Base-by-base conservation (phyloP, 2,797 vertebrate genomes). In the Coregonus suidteri region DNA sequence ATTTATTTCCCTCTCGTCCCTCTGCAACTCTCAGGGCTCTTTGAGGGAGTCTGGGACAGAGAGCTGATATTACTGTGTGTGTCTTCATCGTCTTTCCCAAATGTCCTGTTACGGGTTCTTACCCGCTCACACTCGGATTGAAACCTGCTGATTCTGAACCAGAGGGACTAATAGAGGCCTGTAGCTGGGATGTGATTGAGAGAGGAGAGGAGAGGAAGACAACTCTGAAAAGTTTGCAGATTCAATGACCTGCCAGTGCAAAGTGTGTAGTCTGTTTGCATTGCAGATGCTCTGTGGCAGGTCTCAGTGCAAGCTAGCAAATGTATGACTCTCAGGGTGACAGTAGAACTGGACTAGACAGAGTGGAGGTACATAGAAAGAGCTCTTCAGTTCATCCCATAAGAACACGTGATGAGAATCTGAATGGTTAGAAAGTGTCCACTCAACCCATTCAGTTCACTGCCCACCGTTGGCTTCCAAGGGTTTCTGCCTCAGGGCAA, bases 1-100 rank as follows among this genome's bases (percentile, higher is more conserved):
- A 94, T 94, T 94, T 94, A 93, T 93, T 93, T 90, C 89, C 65
- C 81, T 84, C 84, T 89, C 73, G 92, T 90, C 89, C 65, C 81
- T 83, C 84, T 89, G 72, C 37, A 66, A 81, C 88, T 83, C 91
- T 76, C 20, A 34, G 85, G 90, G 85, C 89, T 93, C 93, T 93
- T 93, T 91, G 93, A 93, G 93, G 88, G 90, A 92, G 75, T 75
- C 75, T 0, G 92, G 90, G 92, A 86, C 87, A 51, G 82, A 79
- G 82, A 78, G 79, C 86, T 80, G 88, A 91, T 93, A 95, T 94
- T 92, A 93, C 84, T 69, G 77, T 73, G 75, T 77, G 83, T 85
- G 76, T 78, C 73, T 84, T 82, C 84, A 83, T 83, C 77, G 89
- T 93, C 91, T 93, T 78, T 93, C 92, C 93, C 92, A 80, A 84